These are phyloP conservation scores for Brachionus koreanus DNA, from an alignment of 1,140 invertebrate species.

Conservation along the genomic window DNA sequence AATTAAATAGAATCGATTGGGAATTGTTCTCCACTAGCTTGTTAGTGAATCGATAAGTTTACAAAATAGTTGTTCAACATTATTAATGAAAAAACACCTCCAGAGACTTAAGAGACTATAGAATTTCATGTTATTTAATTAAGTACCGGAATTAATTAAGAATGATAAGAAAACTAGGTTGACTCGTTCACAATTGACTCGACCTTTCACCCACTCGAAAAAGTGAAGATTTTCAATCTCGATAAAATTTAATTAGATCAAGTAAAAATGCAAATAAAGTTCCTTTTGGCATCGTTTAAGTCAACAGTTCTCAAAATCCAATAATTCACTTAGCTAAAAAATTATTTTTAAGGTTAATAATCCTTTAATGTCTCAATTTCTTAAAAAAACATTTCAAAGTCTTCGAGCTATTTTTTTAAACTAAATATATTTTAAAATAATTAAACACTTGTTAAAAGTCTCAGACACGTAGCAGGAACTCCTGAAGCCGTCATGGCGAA, in stretches of 20 bases:
- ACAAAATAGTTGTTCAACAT: slow-evolving; percentile 18
- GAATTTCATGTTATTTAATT: background rate
- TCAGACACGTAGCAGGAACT: background rate
- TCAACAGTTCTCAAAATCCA: slow-evolving; percentile 26
- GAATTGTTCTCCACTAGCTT: background rate
- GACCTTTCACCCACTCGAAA: background rate
- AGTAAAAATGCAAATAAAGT: slow-evolving; percentile 17
- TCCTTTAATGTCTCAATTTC: slow-evolving; percentile 5
- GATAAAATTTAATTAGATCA: slow-evolving; percentile 19
- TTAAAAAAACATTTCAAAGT: slow-evolving; percentile 6
- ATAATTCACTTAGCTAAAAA: background rate
- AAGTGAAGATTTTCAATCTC: background rate
- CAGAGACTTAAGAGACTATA: background rate
- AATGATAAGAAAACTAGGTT: background rate
- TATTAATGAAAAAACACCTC: background rate
- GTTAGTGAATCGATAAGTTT: slow-evolving; percentile 8
- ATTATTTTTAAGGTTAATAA: slow-evolving; percentile 1
- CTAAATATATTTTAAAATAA: background rate
- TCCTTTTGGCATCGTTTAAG: slow-evolving; percentile 17
- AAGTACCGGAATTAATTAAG: slow-evolving; percentile 4
- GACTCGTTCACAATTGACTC: background rate
- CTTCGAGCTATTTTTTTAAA: slow-evolving; percentile 23
- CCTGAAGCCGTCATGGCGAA: background rate
- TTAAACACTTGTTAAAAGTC: slow-evolving; percentile 23
- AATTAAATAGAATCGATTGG: background rate